These are phyloP conservation scores for Drosophila formosana DNA, from an alignment of 2,888 invertebrate genomes.

Conservation along the genomic window DNA sequence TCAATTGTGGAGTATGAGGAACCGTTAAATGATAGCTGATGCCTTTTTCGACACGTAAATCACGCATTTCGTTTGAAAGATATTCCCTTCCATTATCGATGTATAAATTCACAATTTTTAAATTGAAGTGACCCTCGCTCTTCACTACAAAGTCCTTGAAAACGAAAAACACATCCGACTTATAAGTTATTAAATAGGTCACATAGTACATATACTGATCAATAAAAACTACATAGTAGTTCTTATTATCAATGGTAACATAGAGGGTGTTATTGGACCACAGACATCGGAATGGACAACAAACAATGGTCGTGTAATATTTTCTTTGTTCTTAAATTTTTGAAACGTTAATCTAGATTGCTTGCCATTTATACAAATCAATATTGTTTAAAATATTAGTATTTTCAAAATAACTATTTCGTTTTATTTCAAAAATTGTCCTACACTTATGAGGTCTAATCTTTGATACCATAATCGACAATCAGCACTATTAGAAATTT, in stretches of 20 bases:
- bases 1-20: conserved; percentile 17
- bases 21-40: conserved; percentile 23
- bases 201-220: conserved; percentile 79
- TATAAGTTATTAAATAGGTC: conserved; percentile 72
- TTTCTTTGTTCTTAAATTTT: conserved; percentile 56
- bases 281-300: conserved; percentile 78
- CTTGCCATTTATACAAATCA: not conserved
- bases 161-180: conserved; percentile 54
- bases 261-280: conserved; percentile 44
- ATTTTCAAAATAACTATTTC: conserved; percentile 43
- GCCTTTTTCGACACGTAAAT: conserved; percentile 13
- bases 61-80: conserved; percentile 12
- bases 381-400: conserved; percentile 5
- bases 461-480: conserved; percentile 55
- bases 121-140: conserved; percentile 12
- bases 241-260: conserved; percentile 65
- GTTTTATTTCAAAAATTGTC: conserved; percentile 53
- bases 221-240: conserved; percentile 56
- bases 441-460: conserved; percentile 49
- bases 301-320: conserved; percentile 75
- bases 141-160: conserved; percentile 23
- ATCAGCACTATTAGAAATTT: conserved; percentile 44
- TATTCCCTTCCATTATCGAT: conserved; percentile 18
- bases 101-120: conserved; percentile 10
- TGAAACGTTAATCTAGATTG: too few relatives aligned